A percentile compares a stretch with the other conserved stretches of the same genome.
phyloP scores from a whole-genome alignment of 2,113 vertebrate genomes.

The Tupaia chinensis region DNA sequence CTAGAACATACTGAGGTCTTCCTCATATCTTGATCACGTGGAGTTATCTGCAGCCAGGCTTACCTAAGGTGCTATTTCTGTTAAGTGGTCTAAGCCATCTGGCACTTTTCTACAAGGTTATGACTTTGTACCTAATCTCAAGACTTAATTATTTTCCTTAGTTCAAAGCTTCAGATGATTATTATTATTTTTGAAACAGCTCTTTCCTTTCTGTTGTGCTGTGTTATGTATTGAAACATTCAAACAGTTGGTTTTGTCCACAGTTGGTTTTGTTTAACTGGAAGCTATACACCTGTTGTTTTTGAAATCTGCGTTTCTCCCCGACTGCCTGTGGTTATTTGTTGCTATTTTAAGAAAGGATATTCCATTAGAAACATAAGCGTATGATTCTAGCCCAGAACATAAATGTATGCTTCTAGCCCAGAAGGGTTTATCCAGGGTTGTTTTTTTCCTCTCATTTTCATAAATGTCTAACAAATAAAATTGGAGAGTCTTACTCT shows the following conservation, averaged over 20 bases:
- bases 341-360: slow-evolving; percentile 3
- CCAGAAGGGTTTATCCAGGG: neutral
- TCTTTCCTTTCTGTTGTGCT: neutral
- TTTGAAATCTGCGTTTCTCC: neutral
- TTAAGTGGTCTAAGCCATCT: neutral
- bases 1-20: neutral
- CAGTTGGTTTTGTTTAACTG: slow-evolving; percentile 6
- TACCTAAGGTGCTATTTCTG: neutral
- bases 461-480: slow-evolving; percentile 12
- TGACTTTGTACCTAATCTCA: neutral
- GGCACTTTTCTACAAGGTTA: slow-evolving; percentile 10
- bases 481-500: neutral
- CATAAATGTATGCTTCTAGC: neutral
- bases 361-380: slow-evolving; percentile 19
- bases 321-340: neutral
- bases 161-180: neutral
- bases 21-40: neutral
- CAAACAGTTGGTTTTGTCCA: neutral
- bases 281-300: neutral
- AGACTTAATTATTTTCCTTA: neutral
- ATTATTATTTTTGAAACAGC: neutral
- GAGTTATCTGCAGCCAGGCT: neutral
- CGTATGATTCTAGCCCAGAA: neutral
- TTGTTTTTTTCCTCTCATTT: slow-evolving; percentile 29
- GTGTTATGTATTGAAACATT: neutral